Conservation (phyloP, 2,113 vertebrate genomes). For the Naja naja region DNA sequence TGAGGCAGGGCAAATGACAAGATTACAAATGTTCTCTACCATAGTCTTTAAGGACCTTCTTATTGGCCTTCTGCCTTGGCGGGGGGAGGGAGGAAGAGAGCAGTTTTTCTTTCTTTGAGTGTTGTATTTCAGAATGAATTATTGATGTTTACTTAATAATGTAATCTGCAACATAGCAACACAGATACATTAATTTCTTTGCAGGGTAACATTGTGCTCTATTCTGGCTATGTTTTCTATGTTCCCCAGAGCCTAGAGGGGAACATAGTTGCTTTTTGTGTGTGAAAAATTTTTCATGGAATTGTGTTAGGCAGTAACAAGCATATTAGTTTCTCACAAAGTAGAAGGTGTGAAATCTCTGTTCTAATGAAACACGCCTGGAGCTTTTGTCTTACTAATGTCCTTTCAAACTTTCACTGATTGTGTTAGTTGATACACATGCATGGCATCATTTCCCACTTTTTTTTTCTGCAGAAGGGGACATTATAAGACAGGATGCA, state of each 20-base stretch:
- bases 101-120: not conserved
- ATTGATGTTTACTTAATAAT: not conserved
- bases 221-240: not conserved
- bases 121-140: not conserved
- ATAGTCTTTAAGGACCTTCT: not conserved
- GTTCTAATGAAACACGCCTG: conserved; percentile 23
- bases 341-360: conserved; percentile 16
- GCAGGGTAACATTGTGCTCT: not conserved
- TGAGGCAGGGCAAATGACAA: not conserved
- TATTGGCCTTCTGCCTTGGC: not conserved
- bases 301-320: conserved; percentile 41
- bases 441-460: not conserved
- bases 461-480: not conserved
- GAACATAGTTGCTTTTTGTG: not conserved
- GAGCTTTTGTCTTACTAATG: conserved; percentile 27
- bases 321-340: conserved; percentile 32
- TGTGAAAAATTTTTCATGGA: conserved; percentile 14
- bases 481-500: conserved; percentile 38
- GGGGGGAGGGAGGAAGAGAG: too few relatives aligned
- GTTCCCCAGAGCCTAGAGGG: not conserved
- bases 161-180: not conserved
- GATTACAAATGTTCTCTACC: not conserved
- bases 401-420: conserved; percentile 21
- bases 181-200: not conserved
- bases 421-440: conserved; percentile 24